Evolutionary conservation across 2,797 vertebrate species (phyloP).

Genomic region (Miichthys miiuy): DNA sequence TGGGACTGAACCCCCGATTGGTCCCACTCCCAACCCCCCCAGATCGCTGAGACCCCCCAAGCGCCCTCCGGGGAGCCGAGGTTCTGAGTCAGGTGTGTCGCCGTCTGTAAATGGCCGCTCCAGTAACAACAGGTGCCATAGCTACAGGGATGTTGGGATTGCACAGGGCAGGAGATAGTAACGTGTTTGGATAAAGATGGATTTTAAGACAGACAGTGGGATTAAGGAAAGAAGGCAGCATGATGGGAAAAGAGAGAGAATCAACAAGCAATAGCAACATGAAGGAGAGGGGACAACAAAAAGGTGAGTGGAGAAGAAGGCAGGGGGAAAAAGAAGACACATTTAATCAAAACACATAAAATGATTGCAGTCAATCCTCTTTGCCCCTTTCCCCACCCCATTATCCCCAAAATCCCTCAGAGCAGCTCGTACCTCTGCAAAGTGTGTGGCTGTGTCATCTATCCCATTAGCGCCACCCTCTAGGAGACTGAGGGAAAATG

Average conservation of each 20-base stretch:
- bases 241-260: neutral
- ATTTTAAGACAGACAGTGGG: slow-evolving; percentile 4
- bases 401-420: slow-evolving; percentile 21
- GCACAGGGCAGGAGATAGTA: neutral
- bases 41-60: slow-evolving; percentile 78
- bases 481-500: slow-evolving; percentile 88
- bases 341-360: slow-evolving; percentile 21
- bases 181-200: neutral
- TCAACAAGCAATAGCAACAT: slow-evolving; percentile 4
- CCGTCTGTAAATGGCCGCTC: slow-evolving; percentile 90
- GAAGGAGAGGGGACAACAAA: neutral
- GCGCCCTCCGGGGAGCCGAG: slow-evolving; percentile 86
- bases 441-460: slow-evolving; percentile 92
- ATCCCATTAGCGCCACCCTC: slow-evolving; percentile 87
- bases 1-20: slow-evolving; percentile 82
- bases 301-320: slow-evolving; percentile 4
- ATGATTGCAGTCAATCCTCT: slow-evolving; percentile 9
- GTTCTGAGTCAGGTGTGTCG: slow-evolving; percentile 89
- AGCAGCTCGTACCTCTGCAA: slow-evolving; percentile 89
- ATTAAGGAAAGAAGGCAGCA: neutral
- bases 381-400: neutral
- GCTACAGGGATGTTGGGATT: slow-evolving; percentile 72
- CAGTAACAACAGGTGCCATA: slow-evolving; percentile 90
- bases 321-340: neutral
- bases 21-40: slow-evolving; percentile 79